phyloP scores from a whole-genome alignment of 2,888 invertebrate genomes.

The Drosophila sordidula region DNA sequence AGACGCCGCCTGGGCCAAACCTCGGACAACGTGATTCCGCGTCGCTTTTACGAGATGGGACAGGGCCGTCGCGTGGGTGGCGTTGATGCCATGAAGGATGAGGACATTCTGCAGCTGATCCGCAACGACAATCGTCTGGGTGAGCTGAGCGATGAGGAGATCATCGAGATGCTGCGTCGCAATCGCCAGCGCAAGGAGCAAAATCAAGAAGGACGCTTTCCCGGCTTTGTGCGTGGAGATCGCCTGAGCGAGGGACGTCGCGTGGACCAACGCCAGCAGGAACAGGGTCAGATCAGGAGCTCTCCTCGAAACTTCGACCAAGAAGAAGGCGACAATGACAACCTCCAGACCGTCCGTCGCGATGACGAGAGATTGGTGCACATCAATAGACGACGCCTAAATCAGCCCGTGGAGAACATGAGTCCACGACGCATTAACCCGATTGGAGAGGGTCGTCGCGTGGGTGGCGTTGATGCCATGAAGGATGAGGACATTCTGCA shows the following conservation, averaged over 20 bases:
- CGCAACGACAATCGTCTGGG: constrained; percentile 5
- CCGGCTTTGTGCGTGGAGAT: not conserved
- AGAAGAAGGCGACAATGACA: not conserved
- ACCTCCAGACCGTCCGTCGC: constrained; percentile 30
- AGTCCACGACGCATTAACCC: constrained; percentile 15
- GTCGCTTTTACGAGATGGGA: constrained; percentile 25
- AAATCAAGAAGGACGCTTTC: constrained; percentile 10
- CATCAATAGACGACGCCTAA: constrained; percentile 50
- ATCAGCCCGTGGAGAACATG: constrained; percentile 17
- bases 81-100: constrained; percentile 4
- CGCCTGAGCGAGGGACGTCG: constrained; percentile 17
- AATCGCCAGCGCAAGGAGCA: constrained; percentile 24
- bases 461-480: constrained; percentile 6
- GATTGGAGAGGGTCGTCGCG: constrained; percentile 50
- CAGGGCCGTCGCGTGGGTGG: constrained; percentile 50
- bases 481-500: constrained; percentile 12
- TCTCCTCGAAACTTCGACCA: too few relatives aligned
- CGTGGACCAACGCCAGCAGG: constrained; percentile 4
- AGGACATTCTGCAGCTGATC: constrained; percentile 6
- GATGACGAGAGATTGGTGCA: constrained; percentile 60
- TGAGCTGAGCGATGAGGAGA: constrained; percentile 36
- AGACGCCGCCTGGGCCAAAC: constrained; percentile 46
- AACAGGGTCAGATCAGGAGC: not conserved
- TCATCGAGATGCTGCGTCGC: constrained; percentile 41
- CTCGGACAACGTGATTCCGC: constrained; percentile 14